phyloP scores from a whole-genome alignment of 2,888 invertebrate species.

The Temnothorax rugatulus region DNA sequence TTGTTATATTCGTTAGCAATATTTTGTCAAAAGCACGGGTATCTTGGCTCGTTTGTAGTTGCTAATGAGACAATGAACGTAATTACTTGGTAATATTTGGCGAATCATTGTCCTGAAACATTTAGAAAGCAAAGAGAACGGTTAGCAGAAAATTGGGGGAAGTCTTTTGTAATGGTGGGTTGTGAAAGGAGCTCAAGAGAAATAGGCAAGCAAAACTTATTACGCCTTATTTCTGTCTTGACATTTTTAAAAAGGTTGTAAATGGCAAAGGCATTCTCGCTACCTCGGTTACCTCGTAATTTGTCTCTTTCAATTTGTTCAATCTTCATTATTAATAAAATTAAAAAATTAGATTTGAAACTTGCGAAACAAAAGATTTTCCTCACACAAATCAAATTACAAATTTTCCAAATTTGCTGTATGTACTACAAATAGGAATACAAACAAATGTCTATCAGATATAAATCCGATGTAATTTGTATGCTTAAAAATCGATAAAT shows the following conservation, averaged over 20 bases:
- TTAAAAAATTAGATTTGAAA: constrained; percentile 6
- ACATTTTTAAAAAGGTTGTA: background rate
- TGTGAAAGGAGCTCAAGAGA: background rate
- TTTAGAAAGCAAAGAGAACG: background rate
- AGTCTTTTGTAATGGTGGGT: background rate
- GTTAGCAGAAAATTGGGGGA: background rate
- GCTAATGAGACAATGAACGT: background rate
- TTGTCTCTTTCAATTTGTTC: background rate
- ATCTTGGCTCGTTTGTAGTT: background rate
- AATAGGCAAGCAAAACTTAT: constrained; percentile 7
- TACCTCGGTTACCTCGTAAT: background rate
- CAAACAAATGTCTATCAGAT: background rate
- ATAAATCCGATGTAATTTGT: background rate
- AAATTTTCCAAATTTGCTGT: background rate
- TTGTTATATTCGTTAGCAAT: background rate
- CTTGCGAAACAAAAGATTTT: background rate
- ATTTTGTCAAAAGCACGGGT: background rate
- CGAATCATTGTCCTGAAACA: background rate
- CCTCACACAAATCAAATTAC: background rate
- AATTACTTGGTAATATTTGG: background rate
- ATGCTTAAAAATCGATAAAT: background rate
- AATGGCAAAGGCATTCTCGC: background rate
- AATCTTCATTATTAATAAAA: background rate
- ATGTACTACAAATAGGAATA: background rate
- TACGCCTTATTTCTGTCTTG: background rate